Evolutionary conservation across 2,888 invertebrate species (phyloP).

Genomic region (Cryptocephalus moraei): DNA sequence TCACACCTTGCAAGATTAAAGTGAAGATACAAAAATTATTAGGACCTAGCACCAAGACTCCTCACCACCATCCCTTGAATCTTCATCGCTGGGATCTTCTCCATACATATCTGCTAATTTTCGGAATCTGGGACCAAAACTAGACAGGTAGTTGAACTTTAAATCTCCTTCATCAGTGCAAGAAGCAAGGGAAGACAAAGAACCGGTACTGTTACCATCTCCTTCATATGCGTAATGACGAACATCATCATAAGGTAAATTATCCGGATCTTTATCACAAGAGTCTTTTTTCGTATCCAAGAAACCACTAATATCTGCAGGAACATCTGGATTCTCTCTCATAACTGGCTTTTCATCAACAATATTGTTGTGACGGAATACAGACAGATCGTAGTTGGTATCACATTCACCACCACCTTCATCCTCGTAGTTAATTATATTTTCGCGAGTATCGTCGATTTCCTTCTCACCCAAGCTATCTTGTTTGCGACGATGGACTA

Average conservation of each 20-base stretch:
- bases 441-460: slow-evolving; percentile 92
- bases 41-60: slow-evolving; percentile 70
- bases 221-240: slow-evolving; percentile 98
- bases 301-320: slow-evolving; percentile 82
- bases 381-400: slow-evolving; percentile 81
- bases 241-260: slow-evolving; percentile 90
- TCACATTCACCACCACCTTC: slow-evolving; percentile 98
- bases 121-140: slow-evolving; percentile 92
- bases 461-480: slow-evolving; percentile 84
- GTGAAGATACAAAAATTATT: not conserved
- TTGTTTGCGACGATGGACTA: slow-evolving; percentile 78
- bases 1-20: not conserved
- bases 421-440: slow-evolving; percentile 94
- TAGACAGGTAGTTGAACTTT: slow-evolving; percentile 88
- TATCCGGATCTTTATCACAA: slow-evolving; percentile 85
- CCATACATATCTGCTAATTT: slow-evolving; percentile 92
- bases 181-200: slow-evolving; percentile 84
- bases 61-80: slow-evolving; percentile 65
- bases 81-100: slow-evolving; percentile 75
- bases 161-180: slow-evolving; percentile 56
- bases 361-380: slow-evolving; percentile 44
- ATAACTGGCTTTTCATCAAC: slow-evolving; percentile 30
- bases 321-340: slow-evolving; percentile 46
- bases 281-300: slow-evolving; percentile 81
- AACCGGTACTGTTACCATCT: slow-evolving; percentile 83